phyloP scores from a whole-genome alignment of 2,797 vertebrate species.

The Poeciliopsis paucimaculata region DNA sequence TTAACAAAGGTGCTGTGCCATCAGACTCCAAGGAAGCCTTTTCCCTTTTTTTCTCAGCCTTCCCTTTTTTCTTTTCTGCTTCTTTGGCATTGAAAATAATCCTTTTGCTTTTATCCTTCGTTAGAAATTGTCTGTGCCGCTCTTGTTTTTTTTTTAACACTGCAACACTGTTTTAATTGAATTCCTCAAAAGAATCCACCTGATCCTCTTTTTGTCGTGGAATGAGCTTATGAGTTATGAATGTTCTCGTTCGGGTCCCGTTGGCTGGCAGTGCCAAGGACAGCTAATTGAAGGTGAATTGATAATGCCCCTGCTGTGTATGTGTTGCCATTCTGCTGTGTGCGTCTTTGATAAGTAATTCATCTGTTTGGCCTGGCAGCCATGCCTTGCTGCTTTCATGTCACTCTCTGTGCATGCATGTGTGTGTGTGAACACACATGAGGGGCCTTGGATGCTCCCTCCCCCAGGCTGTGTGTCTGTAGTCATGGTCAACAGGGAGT shows the following conservation, averaged over 20 bases:
- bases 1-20: constrained; percentile 80
- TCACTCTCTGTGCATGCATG: constrained; percentile 37
- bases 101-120: constrained; percentile 60
- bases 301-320: constrained; percentile 67
- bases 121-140: constrained; percentile 31
- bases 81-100: constrained; percentile 67
- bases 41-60: constrained; percentile 9
- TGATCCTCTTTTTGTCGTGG: constrained; percentile 43
- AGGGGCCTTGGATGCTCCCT: constrained; percentile 60
- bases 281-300: constrained; percentile 78
- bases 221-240: constrained; percentile 43
- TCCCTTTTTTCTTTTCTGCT: constrained; percentile 18
- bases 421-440: constrained; percentile 34
- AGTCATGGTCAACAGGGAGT: constrained; percentile 71
- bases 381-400: constrained; percentile 75
- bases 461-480: constrained; percentile 71
- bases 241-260: constrained; percentile 46
- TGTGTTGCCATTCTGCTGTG: constrained; percentile 63
- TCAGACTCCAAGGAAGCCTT: constrained; percentile 62
- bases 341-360: constrained; percentile 77
- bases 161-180: constrained; percentile 60
- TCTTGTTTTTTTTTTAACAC: not conserved
- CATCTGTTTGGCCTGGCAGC: constrained; percentile 76
- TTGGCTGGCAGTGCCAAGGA: constrained; percentile 59
- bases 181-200: constrained; percentile 63